These are phyloP conservation scores for Nettapus auritus DNA, from an alignment of 2,113 vertebrate species.

Conservation along the genomic window DNA sequence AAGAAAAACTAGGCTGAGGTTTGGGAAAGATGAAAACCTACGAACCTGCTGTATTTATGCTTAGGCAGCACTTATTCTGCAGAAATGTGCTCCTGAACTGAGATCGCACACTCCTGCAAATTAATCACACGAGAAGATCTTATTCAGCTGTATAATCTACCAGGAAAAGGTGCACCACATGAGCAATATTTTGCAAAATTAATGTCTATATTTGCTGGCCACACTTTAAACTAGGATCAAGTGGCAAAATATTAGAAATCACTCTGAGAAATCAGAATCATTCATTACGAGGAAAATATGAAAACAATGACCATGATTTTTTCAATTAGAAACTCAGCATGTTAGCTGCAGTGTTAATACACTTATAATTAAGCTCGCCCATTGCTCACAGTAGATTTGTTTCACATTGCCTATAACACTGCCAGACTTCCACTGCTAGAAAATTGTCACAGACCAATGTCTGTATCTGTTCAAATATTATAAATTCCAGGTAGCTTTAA, in stretches of 20 bases:
- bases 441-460: background rate
- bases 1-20: background rate
- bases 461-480: background rate
- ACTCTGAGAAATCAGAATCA: background rate
- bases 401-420: background rate
- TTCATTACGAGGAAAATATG: background rate
- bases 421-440: background rate
- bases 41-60: background rate
- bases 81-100: background rate
- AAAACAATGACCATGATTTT: background rate
- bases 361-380: background rate
- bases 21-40: background rate
- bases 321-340: background rate
- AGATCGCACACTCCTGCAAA: background rate
- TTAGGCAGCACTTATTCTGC: background rate
- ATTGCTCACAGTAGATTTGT: background rate
- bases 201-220: background rate
- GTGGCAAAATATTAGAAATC: background rate
- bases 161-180: background rate
- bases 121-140: background rate
- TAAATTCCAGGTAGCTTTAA: background rate
- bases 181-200: background rate
- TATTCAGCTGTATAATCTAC: rapidly evolving
- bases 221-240: background rate
- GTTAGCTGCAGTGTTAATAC: background rate